A percentile compares a stretch with the other conserved stretches of the same genome.
phyloP scores from a whole-genome alignment of 2,888 invertebrate species.

The Horisme vitalbata region DNA sequence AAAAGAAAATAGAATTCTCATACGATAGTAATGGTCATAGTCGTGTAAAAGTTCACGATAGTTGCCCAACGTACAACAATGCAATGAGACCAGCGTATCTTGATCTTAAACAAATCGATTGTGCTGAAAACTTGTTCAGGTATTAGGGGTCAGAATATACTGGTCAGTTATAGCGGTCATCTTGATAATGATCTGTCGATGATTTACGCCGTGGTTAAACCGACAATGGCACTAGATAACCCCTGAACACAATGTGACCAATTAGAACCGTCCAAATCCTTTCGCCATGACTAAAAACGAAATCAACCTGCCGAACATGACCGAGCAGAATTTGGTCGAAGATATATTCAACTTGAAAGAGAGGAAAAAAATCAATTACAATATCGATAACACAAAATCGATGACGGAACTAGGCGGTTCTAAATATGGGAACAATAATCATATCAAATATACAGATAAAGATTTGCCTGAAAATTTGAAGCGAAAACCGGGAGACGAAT shows the following conservation, averaged over 20 bases:
- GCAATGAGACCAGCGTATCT: conserved; percentile 52
- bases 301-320: conserved; percentile 60
- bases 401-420: conserved; percentile 16
- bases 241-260: conserved; percentile 72
- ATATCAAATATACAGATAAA: conserved; percentile 42
- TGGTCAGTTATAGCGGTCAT: conserved; percentile 69
- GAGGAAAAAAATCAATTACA: conserved; percentile 56
- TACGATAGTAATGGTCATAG: conserved; percentile 78
- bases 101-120: conserved; percentile 54
- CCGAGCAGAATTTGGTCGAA: conserved; percentile 58
- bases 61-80: conserved; percentile 74
- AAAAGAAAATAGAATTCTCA: conserved; percentile 81
- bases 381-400: conserved; percentile 33
- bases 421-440: conserved; percentile 53
- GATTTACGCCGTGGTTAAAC: conserved; percentile 78
- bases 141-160: conserved; percentile 47
- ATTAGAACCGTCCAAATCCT: conserved; percentile 56
- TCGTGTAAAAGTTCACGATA: conserved; percentile 80
- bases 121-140: conserved; percentile 32
- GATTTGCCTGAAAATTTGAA: conserved; percentile 48
- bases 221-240: conserved; percentile 72
- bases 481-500: conserved; percentile 51
- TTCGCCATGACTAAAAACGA: conserved; percentile 69
- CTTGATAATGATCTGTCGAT: conserved; percentile 78
- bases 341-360: conserved; percentile 65